These are phyloP conservation scores for Peromyscus maniculatus DNA, from an alignment of 2,113 vertebrate genomes.

Conservation along the genomic window DNA sequence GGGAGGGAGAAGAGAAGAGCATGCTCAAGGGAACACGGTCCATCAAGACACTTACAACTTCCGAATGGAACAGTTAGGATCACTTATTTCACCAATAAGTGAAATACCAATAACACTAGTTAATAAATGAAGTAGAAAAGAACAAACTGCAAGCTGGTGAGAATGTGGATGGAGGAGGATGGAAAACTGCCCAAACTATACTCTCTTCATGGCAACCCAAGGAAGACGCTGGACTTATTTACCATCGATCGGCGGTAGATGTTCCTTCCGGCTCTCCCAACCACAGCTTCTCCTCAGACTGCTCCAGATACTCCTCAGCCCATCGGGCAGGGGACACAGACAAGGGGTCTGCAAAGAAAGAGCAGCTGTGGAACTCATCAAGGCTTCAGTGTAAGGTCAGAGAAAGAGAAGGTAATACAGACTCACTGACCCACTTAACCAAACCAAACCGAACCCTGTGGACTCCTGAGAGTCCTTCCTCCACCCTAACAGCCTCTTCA, in stretches of 20 bases:
- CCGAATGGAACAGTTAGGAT: background rate
- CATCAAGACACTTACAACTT: background rate
- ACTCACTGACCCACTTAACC: background rate
- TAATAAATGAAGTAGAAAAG: background rate
- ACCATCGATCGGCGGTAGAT: slow-evolving; percentile 86
- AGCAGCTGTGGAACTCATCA: background rate
- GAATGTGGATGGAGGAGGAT: background rate
- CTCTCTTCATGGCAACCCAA: background rate
- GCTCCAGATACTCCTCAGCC: slow-evolving; percentile 98
- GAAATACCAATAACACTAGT: background rate
- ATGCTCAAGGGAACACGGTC: background rate
- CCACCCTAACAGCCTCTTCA: background rate
- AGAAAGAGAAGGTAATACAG: background rate
- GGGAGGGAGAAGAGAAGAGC: background rate
- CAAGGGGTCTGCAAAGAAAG: slow-evolving; percentile 89
- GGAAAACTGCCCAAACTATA: background rate
- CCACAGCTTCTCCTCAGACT: slow-evolving; percentile 99
- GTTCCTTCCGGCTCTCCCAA: slow-evolving; percentile 94
- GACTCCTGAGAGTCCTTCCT: background rate
- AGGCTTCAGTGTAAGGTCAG: background rate
- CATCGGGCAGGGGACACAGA: slow-evolving; percentile 93
- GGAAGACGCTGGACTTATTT: slow-evolving; percentile 71
- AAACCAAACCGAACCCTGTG: background rate
- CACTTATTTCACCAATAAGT: background rate
- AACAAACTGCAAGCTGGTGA: background rate